phyloP scores from a whole-genome alignment of 2,113 vertebrate species.

The Felis chaus region DNA sequence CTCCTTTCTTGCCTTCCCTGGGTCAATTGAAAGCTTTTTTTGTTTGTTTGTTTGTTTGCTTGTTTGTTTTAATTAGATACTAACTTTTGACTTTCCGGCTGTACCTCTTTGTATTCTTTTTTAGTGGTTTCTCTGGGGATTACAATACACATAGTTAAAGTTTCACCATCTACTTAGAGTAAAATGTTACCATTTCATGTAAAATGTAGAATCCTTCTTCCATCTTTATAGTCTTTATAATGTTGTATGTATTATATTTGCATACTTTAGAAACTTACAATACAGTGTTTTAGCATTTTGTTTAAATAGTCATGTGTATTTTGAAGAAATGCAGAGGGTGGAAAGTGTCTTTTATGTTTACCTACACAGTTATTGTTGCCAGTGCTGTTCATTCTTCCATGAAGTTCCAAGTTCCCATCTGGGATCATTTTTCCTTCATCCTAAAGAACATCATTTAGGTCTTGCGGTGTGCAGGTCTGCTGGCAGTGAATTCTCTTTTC shows the following conservation, averaged over 20 bases:
- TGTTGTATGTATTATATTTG: neutral
- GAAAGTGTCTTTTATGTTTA: neutral
- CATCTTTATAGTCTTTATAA: neutral
- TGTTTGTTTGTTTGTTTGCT: neutral
- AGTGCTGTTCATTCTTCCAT: neutral
- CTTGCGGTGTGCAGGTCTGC: neutral
- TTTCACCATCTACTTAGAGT: neutral
- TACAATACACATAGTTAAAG: neutral
- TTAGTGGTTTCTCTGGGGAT: neutral
- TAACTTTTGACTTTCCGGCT: neutral
- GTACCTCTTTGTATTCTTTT: neutral
- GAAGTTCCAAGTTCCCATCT: neutral
- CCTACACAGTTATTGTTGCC: neutral
- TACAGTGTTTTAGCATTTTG: neutral
- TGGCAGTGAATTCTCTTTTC: neutral
- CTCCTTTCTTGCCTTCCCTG: neutral
- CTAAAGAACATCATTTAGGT: neutral
- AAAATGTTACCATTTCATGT: neutral
- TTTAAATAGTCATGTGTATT: neutral
- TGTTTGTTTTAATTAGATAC: neutral
- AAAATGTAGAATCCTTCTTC: neutral
- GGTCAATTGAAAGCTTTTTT: neutral
- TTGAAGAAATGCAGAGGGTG: neutral
- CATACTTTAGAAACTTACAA: neutral
- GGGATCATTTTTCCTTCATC: neutral